A percentile compares a stretch with the other conserved stretches of the same genome.
These are phyloP conservation scores for Aphodius sticticus DNA, from an alignment of 2,888 invertebrate species.

Conservation along the genomic window DNA sequence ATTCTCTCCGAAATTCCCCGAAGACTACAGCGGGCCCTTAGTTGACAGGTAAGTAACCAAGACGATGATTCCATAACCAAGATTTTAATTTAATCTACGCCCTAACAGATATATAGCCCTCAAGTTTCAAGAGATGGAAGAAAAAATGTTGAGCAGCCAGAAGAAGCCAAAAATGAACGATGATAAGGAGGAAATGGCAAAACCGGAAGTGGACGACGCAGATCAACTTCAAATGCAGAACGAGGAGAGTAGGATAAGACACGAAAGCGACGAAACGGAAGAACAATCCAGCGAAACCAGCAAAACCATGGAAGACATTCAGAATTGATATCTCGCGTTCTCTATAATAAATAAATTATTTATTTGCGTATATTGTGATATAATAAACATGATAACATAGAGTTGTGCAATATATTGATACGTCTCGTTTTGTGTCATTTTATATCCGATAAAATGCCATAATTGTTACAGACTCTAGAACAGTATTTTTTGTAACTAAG, in stretches of 20 bases:
- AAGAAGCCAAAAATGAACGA: slow-evolving; percentile 59
- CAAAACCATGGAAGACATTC: background rate
- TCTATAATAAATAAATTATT: background rate
- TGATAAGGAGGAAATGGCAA: slow-evolving; percentile 42
- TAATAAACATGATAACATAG: slow-evolving; percentile 15
- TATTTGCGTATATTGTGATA: background rate
- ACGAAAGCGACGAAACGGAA: slow-evolving; percentile 13
- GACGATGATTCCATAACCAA: background rate
- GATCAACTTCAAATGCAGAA: slow-evolving; percentile 42
- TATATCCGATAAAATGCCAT: slow-evolving; percentile 37
- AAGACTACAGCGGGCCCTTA: slow-evolving; percentile 87
- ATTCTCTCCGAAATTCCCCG: slow-evolving; percentile 87
- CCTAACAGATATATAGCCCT: slow-evolving; percentile 74
- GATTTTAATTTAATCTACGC: too few relatives aligned
- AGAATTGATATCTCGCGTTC: background rate
- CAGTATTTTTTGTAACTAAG: background rate
- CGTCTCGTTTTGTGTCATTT: slow-evolving; percentile 31
- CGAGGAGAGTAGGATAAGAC: slow-evolving; percentile 35
- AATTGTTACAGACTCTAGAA: slow-evolving; percentile 10
- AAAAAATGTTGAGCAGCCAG: slow-evolving; percentile 76
- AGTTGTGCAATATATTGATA: slow-evolving; percentile 29
- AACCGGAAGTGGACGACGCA: slow-evolving; percentile 45
- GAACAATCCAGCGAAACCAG: background rate
- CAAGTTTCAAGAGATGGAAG: slow-evolving; percentile 88
- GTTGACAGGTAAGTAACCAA: slow-evolving; percentile 74